phyloP scores from a whole-genome alignment of 2,888 invertebrate species.

The Molorchus minor region DNA sequence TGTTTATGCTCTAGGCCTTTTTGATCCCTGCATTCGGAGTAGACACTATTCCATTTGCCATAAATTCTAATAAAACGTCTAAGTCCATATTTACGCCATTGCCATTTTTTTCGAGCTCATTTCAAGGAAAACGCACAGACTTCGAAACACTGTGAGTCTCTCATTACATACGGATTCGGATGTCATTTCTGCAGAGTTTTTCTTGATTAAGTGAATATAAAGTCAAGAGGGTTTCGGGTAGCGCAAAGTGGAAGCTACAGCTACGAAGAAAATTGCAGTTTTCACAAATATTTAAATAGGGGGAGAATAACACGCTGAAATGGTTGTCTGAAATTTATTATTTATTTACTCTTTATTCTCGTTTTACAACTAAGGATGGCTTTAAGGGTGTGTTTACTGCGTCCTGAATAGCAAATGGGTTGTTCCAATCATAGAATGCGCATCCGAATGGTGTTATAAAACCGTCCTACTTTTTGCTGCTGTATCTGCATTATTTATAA shows the following conservation, averaged over 20 bases:
- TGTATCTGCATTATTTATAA: no score
- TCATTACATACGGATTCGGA: conserved; percentile 36
- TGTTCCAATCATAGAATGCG: not conserved
- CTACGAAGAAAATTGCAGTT: conserved; percentile 11
- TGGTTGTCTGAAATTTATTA: conserved; percentile 10
- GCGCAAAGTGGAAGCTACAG: conserved; percentile 1
- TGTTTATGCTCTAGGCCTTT: conserved; percentile 52
- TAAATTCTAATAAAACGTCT: conserved; percentile 57
- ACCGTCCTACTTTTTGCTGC: no score
- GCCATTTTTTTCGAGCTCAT: conserved; percentile 18
- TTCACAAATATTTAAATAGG: conserved; percentile 26
- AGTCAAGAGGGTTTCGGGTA: conserved; percentile 19
- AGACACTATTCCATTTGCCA: conserved; percentile 55
- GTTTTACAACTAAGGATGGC: not conserved
- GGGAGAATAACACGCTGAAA: conserved; percentile 11
- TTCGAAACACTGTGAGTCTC: conserved; percentile 39
- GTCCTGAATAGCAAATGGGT: not conserved
- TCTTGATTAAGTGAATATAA: conserved; percentile 35
- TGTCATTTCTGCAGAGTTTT: conserved; percentile 34
- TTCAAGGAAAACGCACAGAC: conserved; percentile 35
- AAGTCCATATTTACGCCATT: conserved; percentile 47
- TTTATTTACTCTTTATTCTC: conserved; percentile 14
- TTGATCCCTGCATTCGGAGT: conserved; percentile 50
- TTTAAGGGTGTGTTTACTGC: not conserved
- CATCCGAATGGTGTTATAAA: not conserved